A percentile compares a stretch with the other conserved stretches of the same genome.
Evolutionary conservation across 2,888 invertebrate genomes (phyloP).

Genomic region (Ophioninae sp.): DNA sequence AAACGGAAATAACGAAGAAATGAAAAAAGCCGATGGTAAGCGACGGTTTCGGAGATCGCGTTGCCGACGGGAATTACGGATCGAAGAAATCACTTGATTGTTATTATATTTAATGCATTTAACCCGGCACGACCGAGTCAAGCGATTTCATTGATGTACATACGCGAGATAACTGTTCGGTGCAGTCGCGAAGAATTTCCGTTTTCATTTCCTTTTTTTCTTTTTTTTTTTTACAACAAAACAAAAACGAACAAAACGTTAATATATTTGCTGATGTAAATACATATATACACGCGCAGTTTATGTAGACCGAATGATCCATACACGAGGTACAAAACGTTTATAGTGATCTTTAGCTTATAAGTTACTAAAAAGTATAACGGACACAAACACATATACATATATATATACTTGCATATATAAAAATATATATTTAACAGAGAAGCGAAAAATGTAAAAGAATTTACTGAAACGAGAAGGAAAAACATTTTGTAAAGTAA

Average conservation of each 20-base stretch:
- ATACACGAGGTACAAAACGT: conserved; percentile 40
- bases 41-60: conserved; percentile 13
- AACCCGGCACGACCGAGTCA: neutral
- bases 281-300: conserved; percentile 43
- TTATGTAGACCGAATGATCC: conserved; percentile 50
- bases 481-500: conserved; percentile 44
- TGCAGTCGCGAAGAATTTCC: conserved; percentile 5
- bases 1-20: too few relatives aligned
- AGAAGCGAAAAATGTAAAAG: conserved; percentile 9
- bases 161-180: conserved; percentile 18
- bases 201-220: conserved; percentile 13
- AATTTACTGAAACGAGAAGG: conserved; percentile 22
- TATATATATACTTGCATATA: conserved; percentile 45
- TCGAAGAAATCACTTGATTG: neutral
- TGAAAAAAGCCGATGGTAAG: neutral
- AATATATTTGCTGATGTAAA: conserved; percentile 53
- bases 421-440: neutral
- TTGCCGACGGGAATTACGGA: conserved; percentile 1
- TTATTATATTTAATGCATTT: neutral
- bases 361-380: conserved; percentile 33
- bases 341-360: conserved; percentile 49
- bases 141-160: conserved; percentile 47
- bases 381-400: neutral
- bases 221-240: conserved; percentile 1
- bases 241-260: conserved; percentile 19